Percentiles rank a stretch among this genome's conserved stretches.
Conservation (phyloP, 2,888 invertebrate species). For the Timema podura region DNA sequence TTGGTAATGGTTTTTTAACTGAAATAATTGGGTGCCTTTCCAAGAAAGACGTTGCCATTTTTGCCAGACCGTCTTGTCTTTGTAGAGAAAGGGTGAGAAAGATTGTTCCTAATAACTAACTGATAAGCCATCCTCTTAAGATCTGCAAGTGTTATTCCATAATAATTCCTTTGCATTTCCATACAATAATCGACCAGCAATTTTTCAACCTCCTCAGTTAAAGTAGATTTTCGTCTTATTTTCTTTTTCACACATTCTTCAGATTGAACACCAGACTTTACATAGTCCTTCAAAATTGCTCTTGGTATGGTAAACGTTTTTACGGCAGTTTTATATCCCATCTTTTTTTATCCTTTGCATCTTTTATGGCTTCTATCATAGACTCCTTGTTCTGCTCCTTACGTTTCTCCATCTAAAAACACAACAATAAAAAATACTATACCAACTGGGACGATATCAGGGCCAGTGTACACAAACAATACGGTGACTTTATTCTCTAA, state of each 20-base stretch:
- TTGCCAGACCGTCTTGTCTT: not conserved
- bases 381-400: not conserved
- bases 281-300: constrained; percentile 1
- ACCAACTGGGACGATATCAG: no score
- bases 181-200: not conserved
- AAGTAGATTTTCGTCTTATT: no score
- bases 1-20: no score
- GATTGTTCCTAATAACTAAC: not conserved
- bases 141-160: not conserved
- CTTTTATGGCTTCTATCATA: not conserved
- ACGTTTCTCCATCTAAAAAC: constrained; percentile 5
- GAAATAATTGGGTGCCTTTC: no score
- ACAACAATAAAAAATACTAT: no score
- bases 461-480: no score
- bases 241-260: no score
- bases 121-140: not conserved
- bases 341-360: not conserved
- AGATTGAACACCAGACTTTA: not conserved
- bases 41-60: not conserved
- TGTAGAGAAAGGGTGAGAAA: not conserved
- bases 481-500: no score
- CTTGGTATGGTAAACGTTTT: not conserved
- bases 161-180: constrained; percentile 2
- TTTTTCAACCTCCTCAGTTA: no score
- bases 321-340: not conserved